A percentile compares a stretch with the other conserved stretches of the same genome.
These are phyloP conservation scores for Pogonocichla stellata DNA, from an alignment of 2,113 vertebrate species.

Conservation along the genomic window DNA sequence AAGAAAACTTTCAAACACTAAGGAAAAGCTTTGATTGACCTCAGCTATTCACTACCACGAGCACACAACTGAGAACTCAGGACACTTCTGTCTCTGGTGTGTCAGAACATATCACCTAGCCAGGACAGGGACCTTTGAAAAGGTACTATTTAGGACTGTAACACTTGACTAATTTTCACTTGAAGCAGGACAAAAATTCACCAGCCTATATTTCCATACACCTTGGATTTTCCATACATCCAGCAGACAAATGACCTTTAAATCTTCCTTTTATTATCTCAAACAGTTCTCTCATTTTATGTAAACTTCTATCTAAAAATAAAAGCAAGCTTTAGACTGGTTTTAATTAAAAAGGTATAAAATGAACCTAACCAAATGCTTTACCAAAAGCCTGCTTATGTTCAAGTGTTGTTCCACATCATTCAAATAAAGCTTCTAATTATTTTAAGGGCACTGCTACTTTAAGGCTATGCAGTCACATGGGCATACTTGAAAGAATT, in stretches of 20 bases:
- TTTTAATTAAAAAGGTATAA: not conserved
- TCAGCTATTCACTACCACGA: not conserved
- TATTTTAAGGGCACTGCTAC: not conserved
- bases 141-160: not conserved
- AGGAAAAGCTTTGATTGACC: not conserved
- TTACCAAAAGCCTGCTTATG: not conserved
- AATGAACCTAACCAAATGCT: not conserved
- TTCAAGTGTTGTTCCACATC: not conserved
- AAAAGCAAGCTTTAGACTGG: not conserved
- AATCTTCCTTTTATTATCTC: not conserved
- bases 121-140: not conserved
- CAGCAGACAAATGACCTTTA: not conserved
- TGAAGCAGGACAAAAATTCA: not conserved
- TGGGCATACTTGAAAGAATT: not conserved
- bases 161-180: not conserved
- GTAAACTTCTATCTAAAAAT: not conserved
- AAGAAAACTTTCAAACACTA: not conserved
- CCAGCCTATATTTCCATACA: not conserved
- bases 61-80: not conserved
- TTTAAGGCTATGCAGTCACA: not conserved
- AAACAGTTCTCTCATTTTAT: not conserved
- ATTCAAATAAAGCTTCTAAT: not conserved
- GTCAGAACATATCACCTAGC: not conserved
- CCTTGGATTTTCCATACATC: not conserved
- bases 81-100: not conserved